A percentile compares a stretch with the other conserved stretches of the same genome.
Evolutionary conservation across 2,888 invertebrate genomes (phyloP).

Genomic region (Heliconius ismenius): DNA sequence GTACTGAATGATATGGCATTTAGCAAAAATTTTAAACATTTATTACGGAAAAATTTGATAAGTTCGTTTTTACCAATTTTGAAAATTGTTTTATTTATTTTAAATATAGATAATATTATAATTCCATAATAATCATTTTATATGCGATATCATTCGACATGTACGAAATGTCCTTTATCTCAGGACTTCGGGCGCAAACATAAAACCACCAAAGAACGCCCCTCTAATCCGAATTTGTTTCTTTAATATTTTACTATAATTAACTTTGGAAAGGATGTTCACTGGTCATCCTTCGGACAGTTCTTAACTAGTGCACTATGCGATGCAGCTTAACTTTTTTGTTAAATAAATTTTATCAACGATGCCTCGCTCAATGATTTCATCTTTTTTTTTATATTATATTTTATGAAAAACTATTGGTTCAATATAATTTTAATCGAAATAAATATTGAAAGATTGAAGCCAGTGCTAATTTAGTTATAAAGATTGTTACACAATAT

Average conservation of each 20-base stretch:
- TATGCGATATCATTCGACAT: slow-evolving; percentile 20
- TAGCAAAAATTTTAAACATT: neutral
- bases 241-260: slow-evolving; percentile 37
- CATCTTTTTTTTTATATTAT: slow-evolving; percentile 21
- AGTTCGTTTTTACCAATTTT: neutral
- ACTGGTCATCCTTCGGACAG: slow-evolving; percentile 32
- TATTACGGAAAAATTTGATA: neutral
- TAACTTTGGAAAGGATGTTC: slow-evolving; percentile 29
- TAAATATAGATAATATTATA: neutral
- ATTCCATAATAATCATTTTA: neutral
- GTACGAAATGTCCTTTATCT: slow-evolving; percentile 20
- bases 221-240: slow-evolving; percentile 43
- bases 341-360: slow-evolving; percentile 41
- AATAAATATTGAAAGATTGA: neutral
- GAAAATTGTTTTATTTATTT: neutral
- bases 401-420: slow-evolving; percentile 25
- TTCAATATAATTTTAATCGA: neutral
- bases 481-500: neutral
- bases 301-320: slow-evolving; percentile 27
- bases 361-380: slow-evolving; percentile 68
- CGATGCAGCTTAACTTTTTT: slow-evolving; percentile 30
- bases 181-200: slow-evolving; percentile 30
- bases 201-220: slow-evolving; percentile 41
- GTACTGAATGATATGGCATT: slow-evolving; percentile 24
- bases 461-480: slow-evolving; percentile 17